These are phyloP conservation scores for Lepilemur ruficaudatus DNA, from an alignment of 2,797 vertebrate species.

Conservation along the genomic window DNA sequence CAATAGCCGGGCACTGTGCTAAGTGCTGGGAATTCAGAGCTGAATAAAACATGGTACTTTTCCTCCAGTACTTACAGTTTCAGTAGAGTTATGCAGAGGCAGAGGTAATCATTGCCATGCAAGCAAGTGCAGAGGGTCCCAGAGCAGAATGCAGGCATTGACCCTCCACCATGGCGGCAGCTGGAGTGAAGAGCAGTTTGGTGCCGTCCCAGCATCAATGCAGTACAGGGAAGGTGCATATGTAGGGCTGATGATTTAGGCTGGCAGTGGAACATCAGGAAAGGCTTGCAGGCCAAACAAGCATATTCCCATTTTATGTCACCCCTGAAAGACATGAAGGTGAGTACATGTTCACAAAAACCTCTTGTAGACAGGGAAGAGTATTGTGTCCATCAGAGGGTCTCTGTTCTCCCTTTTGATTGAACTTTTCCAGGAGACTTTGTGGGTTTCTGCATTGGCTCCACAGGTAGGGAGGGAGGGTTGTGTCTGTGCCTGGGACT, in stretches of 20 bases:
- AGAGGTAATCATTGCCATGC: neutral
- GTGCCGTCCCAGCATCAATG: neutral
- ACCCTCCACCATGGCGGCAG: neutral
- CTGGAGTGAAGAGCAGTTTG: neutral
- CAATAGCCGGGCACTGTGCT: neutral
- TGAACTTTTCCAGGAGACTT: fast-evolving
- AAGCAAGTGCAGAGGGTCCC: too few species aligned
- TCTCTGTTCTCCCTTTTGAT: neutral
- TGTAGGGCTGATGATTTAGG: neutral
- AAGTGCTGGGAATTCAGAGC: neutral
- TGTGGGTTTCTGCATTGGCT: neutral
- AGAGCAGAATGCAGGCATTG: neutral
- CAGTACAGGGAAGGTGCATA: neutral
- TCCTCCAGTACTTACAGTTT: neutral
- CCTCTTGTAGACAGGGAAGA: neutral
- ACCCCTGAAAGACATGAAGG: neutral
- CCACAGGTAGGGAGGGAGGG: fast-evolving
- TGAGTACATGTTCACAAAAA: neutral
- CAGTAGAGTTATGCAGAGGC: too few species aligned
- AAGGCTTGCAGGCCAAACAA: neutral
- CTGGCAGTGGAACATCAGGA: neutral
- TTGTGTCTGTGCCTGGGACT: fast-evolving
- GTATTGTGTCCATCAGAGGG: too few species aligned
- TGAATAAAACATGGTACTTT: neutral
- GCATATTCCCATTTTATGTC: neutral